phyloP scores from a whole-genome alignment of 2,797 vertebrate genomes.

The Lacerta agilis region DNA sequence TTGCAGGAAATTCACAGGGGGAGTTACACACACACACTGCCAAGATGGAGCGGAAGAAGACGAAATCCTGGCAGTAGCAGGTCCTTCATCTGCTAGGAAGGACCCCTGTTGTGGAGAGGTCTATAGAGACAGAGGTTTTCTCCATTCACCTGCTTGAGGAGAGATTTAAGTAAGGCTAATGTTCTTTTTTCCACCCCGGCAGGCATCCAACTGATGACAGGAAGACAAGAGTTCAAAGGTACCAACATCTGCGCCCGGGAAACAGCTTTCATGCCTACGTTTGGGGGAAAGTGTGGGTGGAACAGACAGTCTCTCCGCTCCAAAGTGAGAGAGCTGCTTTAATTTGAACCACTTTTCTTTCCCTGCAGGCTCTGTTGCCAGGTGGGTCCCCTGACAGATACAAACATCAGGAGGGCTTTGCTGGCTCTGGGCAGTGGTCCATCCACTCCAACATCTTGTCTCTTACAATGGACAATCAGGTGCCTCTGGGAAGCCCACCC shows the following conservation, averaged over 20 bases:
- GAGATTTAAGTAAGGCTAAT: constrained; percentile 1
- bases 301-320: not conserved
- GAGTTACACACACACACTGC: no score
- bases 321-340: not conserved
- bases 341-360: not conserved
- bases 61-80: not conserved
- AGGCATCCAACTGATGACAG: constrained; percentile 1
- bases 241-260: not conserved
- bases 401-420: not conserved
- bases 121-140: not conserved
- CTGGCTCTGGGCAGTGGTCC: not conserved
- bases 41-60: not conserved
- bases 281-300: not conserved
- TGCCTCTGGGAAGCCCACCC: no score
- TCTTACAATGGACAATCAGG: not conserved
- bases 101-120: not conserved
- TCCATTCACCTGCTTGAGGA: not conserved
- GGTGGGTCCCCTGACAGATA: not conserved
- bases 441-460: not conserved
- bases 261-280: not conserved
- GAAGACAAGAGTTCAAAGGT: constrained; percentile 10
- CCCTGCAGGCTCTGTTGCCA: not conserved
- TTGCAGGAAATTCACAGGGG: not conserved
- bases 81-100: not conserved
- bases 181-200: not conserved